Evolutionary conservation across 1,140 invertebrate genomes (phyloP).

Genomic region (Carposina sasakii): DNA sequence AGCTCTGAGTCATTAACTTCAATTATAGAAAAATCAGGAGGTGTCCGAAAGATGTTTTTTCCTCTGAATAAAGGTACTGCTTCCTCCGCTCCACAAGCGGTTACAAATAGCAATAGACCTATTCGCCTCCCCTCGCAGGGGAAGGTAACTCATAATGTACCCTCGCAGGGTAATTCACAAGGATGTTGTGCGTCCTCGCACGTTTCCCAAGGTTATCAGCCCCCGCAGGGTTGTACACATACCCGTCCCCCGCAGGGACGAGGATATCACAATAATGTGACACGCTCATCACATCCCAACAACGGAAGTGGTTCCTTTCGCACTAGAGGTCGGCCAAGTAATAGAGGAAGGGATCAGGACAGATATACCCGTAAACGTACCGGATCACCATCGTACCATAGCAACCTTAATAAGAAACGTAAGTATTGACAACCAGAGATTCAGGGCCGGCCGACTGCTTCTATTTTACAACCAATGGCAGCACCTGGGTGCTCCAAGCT

Average conservation of each 20-base stretch:
- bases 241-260: too few relatives aligned
- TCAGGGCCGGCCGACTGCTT: neutral
- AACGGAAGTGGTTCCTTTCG: constrained; percentile 1
- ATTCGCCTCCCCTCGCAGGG: constrained; percentile 1
- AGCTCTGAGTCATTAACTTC: neutral
- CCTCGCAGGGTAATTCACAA: constrained; percentile 1
- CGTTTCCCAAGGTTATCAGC: too few relatives aligned
- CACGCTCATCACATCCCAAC: too few relatives aligned
- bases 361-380: neutral
- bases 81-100: neutral
- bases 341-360: neutral
- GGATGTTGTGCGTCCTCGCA: neutral
- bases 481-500: neutral
- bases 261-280: too few relatives aligned
- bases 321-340: neutral
- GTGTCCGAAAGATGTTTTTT: neutral
- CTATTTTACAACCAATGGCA: neutral
- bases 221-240: too few relatives aligned
- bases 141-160: neutral
- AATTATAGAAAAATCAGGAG: neutral
- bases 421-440: neutral
- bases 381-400: neutral
- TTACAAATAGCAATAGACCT: neutral
- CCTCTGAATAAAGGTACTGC: neutral
- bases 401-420: neutral